phyloP scores from a whole-genome alignment of 2,888 invertebrate genomes.

The Leptinotarsa peninsularis region DNA sequence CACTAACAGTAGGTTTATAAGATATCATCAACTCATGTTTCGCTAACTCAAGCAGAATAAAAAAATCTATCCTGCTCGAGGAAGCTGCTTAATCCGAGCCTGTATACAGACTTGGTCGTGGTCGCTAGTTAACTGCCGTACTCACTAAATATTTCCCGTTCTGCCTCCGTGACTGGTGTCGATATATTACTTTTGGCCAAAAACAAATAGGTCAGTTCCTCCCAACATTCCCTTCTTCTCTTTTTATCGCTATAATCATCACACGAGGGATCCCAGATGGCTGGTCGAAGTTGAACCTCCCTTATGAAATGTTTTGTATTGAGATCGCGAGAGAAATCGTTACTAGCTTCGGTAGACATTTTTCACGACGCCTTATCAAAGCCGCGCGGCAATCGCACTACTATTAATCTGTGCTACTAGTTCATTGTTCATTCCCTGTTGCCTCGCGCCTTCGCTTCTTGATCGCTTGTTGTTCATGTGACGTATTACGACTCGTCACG shows the following conservation, averaged over 20 bases:
- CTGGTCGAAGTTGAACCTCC: conserved; percentile 22
- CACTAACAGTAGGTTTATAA: too few relatives aligned
- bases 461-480: conserved; percentile 2
- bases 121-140: not conserved
- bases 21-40: too few relatives aligned
- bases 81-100: not conserved
- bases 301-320: conserved; percentile 14
- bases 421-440: too few relatives aligned
- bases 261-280: conserved; percentile 18
- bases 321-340: conserved; percentile 8
- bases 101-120: not conserved
- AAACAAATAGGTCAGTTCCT: conserved; percentile 22
- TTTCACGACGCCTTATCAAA: not conserved
- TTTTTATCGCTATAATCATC: conserved; percentile 22
- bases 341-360: conserved; percentile 4
- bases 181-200: conserved; percentile 3
- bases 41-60: too few relatives aligned
- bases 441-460: conserved; percentile 18
- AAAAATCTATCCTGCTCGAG: too few relatives aligned
- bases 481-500: not conserved
- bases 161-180: conserved; percentile 8
- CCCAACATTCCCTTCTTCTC: conserved; percentile 19
- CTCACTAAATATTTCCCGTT: conserved; percentile 20
- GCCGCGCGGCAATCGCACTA: conserved; percentile 14
- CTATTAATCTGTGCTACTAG: too few relatives aligned